A percentile compares a stretch with the other conserved stretches of the same genome.
Conservation (phyloP, 2,888 invertebrate species). For the Leucophora obtusa region DNA sequence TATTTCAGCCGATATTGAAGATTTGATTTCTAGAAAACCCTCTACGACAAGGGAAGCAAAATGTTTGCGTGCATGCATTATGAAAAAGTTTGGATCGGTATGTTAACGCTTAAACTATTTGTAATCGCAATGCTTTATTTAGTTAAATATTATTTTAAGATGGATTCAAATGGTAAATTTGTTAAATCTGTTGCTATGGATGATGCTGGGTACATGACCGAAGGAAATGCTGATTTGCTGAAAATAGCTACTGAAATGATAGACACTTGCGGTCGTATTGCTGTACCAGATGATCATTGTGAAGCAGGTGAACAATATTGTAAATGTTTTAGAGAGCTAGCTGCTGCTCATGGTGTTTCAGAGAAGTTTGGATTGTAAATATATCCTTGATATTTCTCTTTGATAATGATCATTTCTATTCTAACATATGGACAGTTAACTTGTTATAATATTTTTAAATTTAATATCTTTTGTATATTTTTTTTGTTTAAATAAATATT, state of each 20-base stretch:
- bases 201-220: conserved; percentile 65
- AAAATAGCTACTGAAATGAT: conserved; percentile 68
- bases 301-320: conserved; percentile 73
- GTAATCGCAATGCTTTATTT: too few species aligned
- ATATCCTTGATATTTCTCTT: too few species aligned
- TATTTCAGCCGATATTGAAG: conserved; percentile 66
- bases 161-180: conserved; percentile 70
- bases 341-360: conserved; percentile 66
- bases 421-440: too few species aligned
- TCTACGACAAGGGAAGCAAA: conserved; percentile 69
- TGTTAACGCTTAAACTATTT: too few species aligned
- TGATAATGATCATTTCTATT: too few species aligned
- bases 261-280: conserved; percentile 65
- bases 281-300: conserved; percentile 70
- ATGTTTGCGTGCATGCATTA: conserved; percentile 72
- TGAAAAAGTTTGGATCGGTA: conserved; percentile 69
- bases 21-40: conserved; percentile 65
- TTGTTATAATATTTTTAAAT: too few species aligned
- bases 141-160: conserved; percentile 49
- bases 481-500: too few species aligned
- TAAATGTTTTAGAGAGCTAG: conserved; percentile 69
- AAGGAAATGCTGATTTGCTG: conserved; percentile 68
- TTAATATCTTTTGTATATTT: too few species aligned
- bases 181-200: conserved; percentile 63
- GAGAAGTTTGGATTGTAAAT: conserved; percentile 40